Percentiles rank a stretch among this genome's conserved stretches.
phyloP scores from a whole-genome alignment of 1,140 invertebrate species.

The Ostrea edulis region DNA sequence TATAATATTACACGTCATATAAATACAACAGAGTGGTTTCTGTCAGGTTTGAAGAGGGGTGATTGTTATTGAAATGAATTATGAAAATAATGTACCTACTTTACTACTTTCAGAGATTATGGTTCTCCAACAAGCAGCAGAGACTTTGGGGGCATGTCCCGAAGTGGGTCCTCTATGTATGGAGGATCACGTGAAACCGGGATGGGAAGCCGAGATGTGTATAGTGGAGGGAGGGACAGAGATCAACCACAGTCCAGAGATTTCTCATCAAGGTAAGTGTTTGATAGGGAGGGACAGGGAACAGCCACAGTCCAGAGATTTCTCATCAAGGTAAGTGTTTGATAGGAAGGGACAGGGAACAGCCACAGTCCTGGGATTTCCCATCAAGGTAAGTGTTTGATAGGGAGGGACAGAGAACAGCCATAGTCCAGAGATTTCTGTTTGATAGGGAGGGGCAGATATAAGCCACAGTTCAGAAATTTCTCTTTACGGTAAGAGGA shows the following conservation, averaged over 20 bases:
- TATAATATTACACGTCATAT: too few species aligned
- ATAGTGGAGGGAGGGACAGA: constrained; percentile 12
- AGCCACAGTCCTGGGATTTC: background rate
- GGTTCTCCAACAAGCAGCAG: background rate
- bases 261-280: constrained; percentile 1
- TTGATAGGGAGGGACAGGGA: background rate
- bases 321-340: background rate
- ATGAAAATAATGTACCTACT: background rate
- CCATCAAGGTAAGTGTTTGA: background rate
- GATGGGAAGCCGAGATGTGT: background rate
- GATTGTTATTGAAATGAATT: too few species aligned
- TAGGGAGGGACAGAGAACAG: background rate
- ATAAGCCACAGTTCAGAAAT: too few species aligned
- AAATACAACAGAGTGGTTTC: too few species aligned
- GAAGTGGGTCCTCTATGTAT: background rate
- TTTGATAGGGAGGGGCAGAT: background rate
- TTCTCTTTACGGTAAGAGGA: too few species aligned
- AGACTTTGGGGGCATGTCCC: constrained; percentile 6
- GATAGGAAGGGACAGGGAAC: background rate
- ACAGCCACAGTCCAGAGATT: constrained; percentile 10
- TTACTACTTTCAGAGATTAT: background rate
- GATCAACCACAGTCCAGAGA: constrained; percentile 12
- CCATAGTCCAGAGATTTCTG: constrained; percentile 10
- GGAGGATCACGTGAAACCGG: background rate
- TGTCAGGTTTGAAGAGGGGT: too few species aligned